Base-by-base conservation (phyloP, 2,797 vertebrate species). In the Orientallactaga sibirica region DNA sequence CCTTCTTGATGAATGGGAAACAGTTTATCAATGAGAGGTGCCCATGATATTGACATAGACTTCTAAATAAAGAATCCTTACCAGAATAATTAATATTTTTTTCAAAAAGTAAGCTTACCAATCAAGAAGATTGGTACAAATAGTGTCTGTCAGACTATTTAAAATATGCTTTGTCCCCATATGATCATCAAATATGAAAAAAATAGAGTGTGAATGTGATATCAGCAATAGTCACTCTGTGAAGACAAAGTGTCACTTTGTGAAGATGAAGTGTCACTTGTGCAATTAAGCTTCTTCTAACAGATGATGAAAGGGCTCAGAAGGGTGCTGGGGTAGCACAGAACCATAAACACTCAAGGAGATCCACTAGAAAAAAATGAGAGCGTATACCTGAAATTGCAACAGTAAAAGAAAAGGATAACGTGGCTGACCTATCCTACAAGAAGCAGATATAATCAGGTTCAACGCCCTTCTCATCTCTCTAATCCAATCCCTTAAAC, bases 31-130 rank as follows among this genome's bases (percentile, higher is more conserved):
- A 61, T 66, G n/a, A 89, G 81, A 85, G 1, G 55, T 78, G 12
- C 25, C 27, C 68, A 7, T 41, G 61, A 14, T 37, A 76, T 88
- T 93, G 25, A 70, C 80, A 43, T 66, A 85, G 16, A 81, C 68
- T 76, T 92, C 22, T 29, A 87, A 85, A 85, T 93, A 25, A 16
- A 66, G 41, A 88, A 81, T 75, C 18, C 4, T 25, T 22, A 68
- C 3, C 11, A 62, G 43, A 95, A 85, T 95, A 70, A 66, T 82
- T 75, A 73, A 75, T 84, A 86, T 27, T 29, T 88, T 29, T 88
- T 85, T 86, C 37, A 88, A 90, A 91, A 74, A 79, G 66, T 43
- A 75, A 79, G 4, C 6, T 80, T 82, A 29, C 16, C 37, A 25
- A 15, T 81, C 7, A 64, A 71, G 33, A 61, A 82, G 2, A 25